Percentiles rank a stretch among this genome's conserved stretches.
Conservation (phyloP, 2,888 invertebrate genomes). For the Plebejus argus region DNA sequence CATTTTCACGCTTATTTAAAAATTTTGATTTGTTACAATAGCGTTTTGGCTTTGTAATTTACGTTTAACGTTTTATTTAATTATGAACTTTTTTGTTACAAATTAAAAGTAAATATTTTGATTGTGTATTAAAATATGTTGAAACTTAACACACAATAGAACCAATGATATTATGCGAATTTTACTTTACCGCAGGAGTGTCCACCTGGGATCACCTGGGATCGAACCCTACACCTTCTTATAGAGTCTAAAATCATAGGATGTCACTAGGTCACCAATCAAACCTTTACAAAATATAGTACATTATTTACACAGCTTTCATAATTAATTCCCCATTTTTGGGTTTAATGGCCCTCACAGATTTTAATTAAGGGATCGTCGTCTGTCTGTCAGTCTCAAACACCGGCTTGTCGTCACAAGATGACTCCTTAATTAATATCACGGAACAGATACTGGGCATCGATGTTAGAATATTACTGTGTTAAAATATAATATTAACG, state of each 20-base stretch:
- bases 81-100: neutral
- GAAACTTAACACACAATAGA: too few species aligned
- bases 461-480: neutral
- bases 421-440: conserved; percentile 66
- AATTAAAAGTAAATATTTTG: neutral
- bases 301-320: conserved; percentile 1
- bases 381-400: conserved; percentile 61
- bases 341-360: conserved; percentile 46
- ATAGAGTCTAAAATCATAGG: too few species aligned
- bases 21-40: neutral
- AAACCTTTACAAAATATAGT: neutral
- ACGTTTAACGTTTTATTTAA: conserved; percentile 2
- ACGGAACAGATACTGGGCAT: conserved; percentile 45
- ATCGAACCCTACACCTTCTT: too few species aligned
- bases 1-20: conserved; percentile 12
- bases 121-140: neutral
- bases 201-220: too few species aligned
- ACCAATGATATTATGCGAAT: too few species aligned
- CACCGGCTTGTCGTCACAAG: conserved; percentile 56
- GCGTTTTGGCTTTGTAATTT: conserved; percentile 3
- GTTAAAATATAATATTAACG: neutral
- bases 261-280: too few species aligned
- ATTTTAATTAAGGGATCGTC: conserved; percentile 58
- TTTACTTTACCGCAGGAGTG: too few species aligned
- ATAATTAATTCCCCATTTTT: conserved; percentile 42